Evolutionary conservation across 2,113 vertebrate genomes (phyloP).

Genomic region (Equus quagga): DNA sequence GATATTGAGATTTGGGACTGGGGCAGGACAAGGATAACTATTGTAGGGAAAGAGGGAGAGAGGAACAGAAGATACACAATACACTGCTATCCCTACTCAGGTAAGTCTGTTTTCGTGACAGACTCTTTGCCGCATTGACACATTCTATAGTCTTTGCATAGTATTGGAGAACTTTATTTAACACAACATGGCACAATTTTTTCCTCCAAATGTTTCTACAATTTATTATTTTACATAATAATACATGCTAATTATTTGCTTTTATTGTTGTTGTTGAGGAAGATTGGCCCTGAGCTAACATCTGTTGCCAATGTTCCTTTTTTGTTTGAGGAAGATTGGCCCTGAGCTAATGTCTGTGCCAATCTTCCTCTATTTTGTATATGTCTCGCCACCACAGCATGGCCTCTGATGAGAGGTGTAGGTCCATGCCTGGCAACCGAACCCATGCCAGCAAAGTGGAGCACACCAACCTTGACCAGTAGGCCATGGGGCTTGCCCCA

Average conservation of each 20-base stretch:
- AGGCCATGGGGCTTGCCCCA: background rate
- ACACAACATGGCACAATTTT: background rate
- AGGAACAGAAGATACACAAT: background rate
- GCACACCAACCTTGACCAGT: too few relatives aligned
- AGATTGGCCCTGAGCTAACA: too few relatives aligned
- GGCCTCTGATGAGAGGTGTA: too few relatives aligned
- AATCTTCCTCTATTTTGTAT: too few relatives aligned
- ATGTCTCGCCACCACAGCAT: too few relatives aligned
- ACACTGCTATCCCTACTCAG: rapidly evolving
- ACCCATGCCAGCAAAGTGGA: too few relatives aligned
- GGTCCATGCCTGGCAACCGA: too few relatives aligned
- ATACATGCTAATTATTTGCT: background rate
- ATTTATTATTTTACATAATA: background rate
- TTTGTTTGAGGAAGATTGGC: too few relatives aligned
- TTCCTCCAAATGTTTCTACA: background rate
- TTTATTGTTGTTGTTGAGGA: background rate
- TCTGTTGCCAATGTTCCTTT: too few relatives aligned
- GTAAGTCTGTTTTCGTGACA: background rate
- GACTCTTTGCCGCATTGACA: background rate
- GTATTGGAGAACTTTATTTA: background rate
- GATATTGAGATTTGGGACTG: background rate
- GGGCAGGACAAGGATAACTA: background rate
- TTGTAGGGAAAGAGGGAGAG: background rate
- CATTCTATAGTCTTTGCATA: background rate
- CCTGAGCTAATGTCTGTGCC: too few relatives aligned